phyloP scores from a whole-genome alignment of 2,888 invertebrate genomes.

The Hipparchia sbordonii region DNA sequence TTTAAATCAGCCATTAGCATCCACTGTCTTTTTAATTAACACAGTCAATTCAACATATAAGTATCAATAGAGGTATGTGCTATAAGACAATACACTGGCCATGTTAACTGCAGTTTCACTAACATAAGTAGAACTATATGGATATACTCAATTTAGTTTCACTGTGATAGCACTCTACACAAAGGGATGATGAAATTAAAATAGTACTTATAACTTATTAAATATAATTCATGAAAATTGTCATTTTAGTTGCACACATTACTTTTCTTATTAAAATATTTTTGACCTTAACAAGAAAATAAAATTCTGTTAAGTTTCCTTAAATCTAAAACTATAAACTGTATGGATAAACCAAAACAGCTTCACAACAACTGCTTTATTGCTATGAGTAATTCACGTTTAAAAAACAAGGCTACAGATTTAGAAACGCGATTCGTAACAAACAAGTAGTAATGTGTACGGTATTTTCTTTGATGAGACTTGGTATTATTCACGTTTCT shows the following conservation, averaged over 20 bases:
- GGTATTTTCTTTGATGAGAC: conserved; percentile 13
- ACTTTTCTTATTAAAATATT: not conserved
- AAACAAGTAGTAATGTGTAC: conserved; percentile 38
- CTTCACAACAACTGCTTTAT: conserved; percentile 16
- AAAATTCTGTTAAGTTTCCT: not conserved
- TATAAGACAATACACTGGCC: too few relatives aligned
- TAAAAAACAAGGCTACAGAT: conserved; percentile 36
- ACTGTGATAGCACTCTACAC: too few relatives aligned
- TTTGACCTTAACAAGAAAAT: not conserved
- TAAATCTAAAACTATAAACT: conserved; percentile 1
- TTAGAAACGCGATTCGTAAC: conserved; percentile 36
- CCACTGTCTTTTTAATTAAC: too few relatives aligned
- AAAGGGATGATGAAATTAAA: too few relatives aligned
- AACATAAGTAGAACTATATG: too few relatives aligned
- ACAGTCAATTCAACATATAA: too few relatives aligned
- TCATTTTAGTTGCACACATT: not conserved
- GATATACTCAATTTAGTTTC: too few relatives aligned
- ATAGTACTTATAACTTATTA: too few relatives aligned
- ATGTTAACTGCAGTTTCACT: too few relatives aligned
- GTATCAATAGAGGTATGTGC: too few relatives aligned
- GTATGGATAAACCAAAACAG: conserved; percentile 5
- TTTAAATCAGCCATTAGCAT: too few relatives aligned
- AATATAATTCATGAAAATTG: not conserved
- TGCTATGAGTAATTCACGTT: conserved; percentile 32
- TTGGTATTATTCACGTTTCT: not conserved